These are phyloP conservation scores for Chrysogorgia sp. DNA, from an alignment of 92 coral and sea anemone genomes.

Conservation along the genomic window DNA sequence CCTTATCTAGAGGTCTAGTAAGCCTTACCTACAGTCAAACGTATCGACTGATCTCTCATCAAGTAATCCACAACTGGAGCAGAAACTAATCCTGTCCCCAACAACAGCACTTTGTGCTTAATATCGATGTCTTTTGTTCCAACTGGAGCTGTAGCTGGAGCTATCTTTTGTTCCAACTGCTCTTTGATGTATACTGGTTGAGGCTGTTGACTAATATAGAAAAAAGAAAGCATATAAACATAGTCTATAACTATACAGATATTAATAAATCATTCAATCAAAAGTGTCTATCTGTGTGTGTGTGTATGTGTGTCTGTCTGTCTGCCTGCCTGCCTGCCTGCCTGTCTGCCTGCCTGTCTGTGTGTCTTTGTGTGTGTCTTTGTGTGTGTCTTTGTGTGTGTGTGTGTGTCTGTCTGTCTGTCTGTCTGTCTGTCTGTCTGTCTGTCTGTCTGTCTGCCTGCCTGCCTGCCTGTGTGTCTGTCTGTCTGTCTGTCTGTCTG, in stretches of 20 bases:
- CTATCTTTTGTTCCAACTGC: constrained; percentile 31
- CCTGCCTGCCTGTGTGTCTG: too few relatives aligned
- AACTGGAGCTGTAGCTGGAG: constrained; percentile 32
- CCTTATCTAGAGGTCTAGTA: too few relatives aligned
- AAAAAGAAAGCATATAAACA: background rate
- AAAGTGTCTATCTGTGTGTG: too few relatives aligned
- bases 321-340: too few relatives aligned
- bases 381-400: too few relatives aligned
- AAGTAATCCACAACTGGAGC: constrained; percentile 87
- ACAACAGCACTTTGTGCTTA: constrained; percentile 75
- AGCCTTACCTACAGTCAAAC: constrained; percentile 79
- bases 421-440: too few relatives aligned
- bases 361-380: too few relatives aligned
- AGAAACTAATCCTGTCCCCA: constrained; percentile 89
- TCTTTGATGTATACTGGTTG: constrained; percentile 24
- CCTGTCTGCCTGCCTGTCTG: too few relatives aligned
- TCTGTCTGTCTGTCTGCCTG: too few relatives aligned
- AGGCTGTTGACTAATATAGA: constrained; percentile 14
- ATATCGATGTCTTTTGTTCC: constrained; percentile 50
- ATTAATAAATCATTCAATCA: background rate
- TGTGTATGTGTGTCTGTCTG: too few relatives aligned
- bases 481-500: too few relatives aligned
- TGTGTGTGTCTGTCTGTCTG: too few relatives aligned
- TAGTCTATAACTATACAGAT: background rate
- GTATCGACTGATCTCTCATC: constrained; percentile 79